phyloP scores from a whole-genome alignment of 2,113 vertebrate genomes.

The Parotia lawesii region DNA sequence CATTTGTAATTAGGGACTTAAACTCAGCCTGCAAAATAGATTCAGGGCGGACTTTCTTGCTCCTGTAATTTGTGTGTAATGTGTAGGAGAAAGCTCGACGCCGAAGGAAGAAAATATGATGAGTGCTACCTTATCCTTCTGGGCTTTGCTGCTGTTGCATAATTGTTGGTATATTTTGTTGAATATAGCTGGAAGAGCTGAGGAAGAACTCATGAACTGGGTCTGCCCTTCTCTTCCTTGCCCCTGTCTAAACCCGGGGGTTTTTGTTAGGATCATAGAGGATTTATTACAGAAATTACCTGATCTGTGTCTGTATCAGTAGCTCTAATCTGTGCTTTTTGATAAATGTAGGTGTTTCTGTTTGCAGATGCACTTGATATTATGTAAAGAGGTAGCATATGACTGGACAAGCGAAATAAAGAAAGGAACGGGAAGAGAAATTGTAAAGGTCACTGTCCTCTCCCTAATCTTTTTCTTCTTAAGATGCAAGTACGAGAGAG shows the following conservation, averaged over 20 bases:
- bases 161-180: not conserved
- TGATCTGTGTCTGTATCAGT: not conserved
- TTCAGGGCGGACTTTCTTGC: not conserved
- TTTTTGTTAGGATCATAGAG: not conserved
- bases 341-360: not conserved
- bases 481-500: not conserved
- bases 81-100: not conserved
- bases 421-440: not conserved
- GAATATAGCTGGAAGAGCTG: not conserved
- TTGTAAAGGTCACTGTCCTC: not conserved
- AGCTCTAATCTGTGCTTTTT: not conserved
- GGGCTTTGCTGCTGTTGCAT: not conserved
- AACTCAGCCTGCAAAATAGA: not conserved
- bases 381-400: not conserved
- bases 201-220: not conserved
- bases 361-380: not conserved
- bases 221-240: not conserved
- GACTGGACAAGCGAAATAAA: not conserved
- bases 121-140: not conserved
- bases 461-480: conserved; percentile 4
- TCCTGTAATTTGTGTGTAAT: not conserved
- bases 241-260: not conserved
- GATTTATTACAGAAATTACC: not conserved
- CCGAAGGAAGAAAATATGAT: not conserved
- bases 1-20: not conserved